These are phyloP conservation scores for Urosaurus nigricauda DNA, from an alignment of 2,797 vertebrate species.

Conservation along the genomic window DNA sequence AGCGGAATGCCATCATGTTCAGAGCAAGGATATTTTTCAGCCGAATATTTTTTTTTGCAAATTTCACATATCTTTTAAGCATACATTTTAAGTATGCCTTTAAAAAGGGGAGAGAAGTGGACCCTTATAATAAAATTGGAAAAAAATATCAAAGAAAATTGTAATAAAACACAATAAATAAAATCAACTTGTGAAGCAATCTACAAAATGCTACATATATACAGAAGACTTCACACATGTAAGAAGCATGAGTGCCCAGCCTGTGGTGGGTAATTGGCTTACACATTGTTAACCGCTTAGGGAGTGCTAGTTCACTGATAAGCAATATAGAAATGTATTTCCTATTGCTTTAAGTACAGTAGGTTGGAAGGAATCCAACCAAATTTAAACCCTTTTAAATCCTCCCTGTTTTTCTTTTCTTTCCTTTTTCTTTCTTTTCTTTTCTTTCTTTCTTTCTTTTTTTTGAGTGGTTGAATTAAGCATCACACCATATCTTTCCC, in stretches of 20 bases:
- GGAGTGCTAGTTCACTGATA: no score
- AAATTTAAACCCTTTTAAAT: background rate
- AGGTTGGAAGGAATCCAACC: background rate
- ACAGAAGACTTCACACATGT: no score
- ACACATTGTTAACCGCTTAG: no score
- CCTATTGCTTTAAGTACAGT: no score
- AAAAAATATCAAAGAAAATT: background rate
- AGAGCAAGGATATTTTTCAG: conserved; percentile 7
- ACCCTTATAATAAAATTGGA: background rate
- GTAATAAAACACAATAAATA: background rate
- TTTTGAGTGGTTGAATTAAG: background rate
- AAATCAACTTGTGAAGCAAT: background rate
- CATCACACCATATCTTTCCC: background rate
- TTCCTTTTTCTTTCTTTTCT: no score
- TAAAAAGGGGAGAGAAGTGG: background rate
- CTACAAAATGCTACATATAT: background rate
- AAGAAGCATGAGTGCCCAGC: no score
- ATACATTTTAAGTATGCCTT: background rate
- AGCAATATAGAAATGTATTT: no score
- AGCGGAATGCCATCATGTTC: background rate
- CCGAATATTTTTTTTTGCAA: conserved; percentile 13
- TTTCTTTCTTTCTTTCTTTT: background rate
- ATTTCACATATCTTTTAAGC: background rate
- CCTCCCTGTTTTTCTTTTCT: no score
- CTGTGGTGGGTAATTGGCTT: no score